Evolutionary conservation across 2,888 invertebrate genomes (phyloP), one percentile per base, ranked within the genome.

Genomic region (Lepidochrysops patricia): DNA sequence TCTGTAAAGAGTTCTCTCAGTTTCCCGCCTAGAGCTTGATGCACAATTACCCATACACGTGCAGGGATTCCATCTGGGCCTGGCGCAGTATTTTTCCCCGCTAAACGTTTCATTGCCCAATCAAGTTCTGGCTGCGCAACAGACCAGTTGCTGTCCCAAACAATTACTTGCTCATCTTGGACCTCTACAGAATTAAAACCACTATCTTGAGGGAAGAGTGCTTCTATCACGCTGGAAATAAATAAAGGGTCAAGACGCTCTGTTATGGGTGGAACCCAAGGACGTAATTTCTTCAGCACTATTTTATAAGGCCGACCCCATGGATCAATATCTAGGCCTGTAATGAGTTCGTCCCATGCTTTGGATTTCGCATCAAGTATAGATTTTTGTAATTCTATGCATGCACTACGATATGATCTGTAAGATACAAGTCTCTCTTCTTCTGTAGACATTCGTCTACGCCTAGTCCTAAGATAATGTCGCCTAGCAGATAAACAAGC

Each of bases 401-500:
- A 27, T 9, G 50, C 52, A 0, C n/a, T 19, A 15, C 57, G 50
- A 26, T 37, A 57, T 6, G 6, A 2, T 0, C 1, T 4, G 7
- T 43, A 43, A 5, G 43, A 26, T 2, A 2, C n/a, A 13, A 26
- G 27, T 5, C 3, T 52, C n/a, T n/a, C n/a, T 26, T 54, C 57
- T 2, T 35, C 29, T 1, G 19, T n/a, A 0, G 35, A 32, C 7
- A 52, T 5, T 35, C 29, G 32, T 48, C 62, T 52, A 35, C 60
- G 37, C 4, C 62, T 27, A 19, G 56, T 12, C 3, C 60, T 50
- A 6, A 49, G 43, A 13, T 58, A 60, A 0, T 19, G 48, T 25
- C 60, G 60, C 1, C 60, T 50, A 2, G 50, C 29, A 4, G 35
- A 32, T 26, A 61, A 15, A 37, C 62, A 63, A 0, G 34, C 34